A percentile compares a stretch with the other conserved stretches of the same genome.
phyloP scores from a whole-genome alignment of 2,113 vertebrate species.

The Salvelinus sp. region DNA sequence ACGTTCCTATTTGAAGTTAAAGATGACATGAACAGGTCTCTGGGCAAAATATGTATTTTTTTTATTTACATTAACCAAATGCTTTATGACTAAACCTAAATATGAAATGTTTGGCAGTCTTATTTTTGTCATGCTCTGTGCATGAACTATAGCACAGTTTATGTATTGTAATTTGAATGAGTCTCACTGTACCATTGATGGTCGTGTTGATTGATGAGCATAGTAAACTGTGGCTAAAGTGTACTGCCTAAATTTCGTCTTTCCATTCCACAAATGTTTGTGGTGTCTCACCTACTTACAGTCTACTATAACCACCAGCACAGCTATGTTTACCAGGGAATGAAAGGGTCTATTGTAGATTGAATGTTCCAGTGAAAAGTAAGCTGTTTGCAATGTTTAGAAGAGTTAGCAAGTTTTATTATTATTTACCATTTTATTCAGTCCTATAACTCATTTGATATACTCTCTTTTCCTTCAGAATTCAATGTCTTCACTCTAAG shows the following conservation, averaged over 20 bases:
- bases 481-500: slow-evolving; percentile 65
- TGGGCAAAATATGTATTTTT: background rate
- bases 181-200: too few relatives aligned
- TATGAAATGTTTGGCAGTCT: slow-evolving; percentile 34
- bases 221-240: slow-evolving; percentile 24
- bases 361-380: slow-evolving; percentile 28
- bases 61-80: too few relatives aligned
- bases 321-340: slow-evolving; percentile 54
- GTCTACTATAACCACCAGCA: slow-evolving; percentile 43
- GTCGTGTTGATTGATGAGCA: background rate
- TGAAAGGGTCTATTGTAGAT: slow-evolving; percentile 56
- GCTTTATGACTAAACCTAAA: too few relatives aligned
- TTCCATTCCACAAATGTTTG: slow-evolving; percentile 34
- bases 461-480: slow-evolving; percentile 59
- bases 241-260: slow-evolving; percentile 8
- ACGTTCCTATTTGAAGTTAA: too few relatives aligned
- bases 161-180: too few relatives aligned
- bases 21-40: too few relatives aligned
- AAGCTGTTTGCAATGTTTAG: slow-evolving; percentile 20
- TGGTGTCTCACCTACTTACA: slow-evolving; percentile 35
- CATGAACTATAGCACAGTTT: background rate
- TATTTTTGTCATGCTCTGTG: slow-evolving; percentile 51
- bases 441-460: slow-evolving; percentile 7
- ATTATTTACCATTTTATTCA: slow-evolving; percentile 21
- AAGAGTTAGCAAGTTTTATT: background rate